Conservation (phyloP, 2,797 vertebrate species). For the Pangasius sanitwongsei region DNA sequence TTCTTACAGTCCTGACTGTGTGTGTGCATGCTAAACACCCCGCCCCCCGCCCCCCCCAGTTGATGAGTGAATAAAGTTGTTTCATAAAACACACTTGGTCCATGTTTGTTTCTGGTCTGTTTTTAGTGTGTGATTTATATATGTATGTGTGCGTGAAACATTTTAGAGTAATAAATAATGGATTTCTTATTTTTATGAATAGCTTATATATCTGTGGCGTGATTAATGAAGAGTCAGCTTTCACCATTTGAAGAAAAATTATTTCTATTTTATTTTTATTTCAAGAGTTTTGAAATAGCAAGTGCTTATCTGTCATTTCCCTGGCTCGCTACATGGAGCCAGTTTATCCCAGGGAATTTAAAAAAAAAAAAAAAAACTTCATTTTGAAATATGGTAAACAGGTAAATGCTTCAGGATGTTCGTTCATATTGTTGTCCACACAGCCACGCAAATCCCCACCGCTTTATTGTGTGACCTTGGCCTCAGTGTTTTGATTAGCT, state of each 20-base stretch:
- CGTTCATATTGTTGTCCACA: neutral
- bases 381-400: neutral
- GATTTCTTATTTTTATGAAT: neutral
- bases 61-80: slow-evolving; percentile 44
- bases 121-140: neutral
- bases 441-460: neutral
- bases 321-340: no score
- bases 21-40: slow-evolving; percentile 18
- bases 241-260: neutral
- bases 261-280: neutral
- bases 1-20: neutral
- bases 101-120: neutral
- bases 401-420: neutral
- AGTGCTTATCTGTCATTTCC: neutral
- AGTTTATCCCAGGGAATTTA: neutral
- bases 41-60: neutral
- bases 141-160: neutral
- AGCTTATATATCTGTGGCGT: neutral
- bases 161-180: neutral
- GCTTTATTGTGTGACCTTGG: neutral
- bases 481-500: neutral
- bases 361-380: neutral
- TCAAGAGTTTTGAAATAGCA: neutral
- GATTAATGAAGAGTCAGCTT: neutral
- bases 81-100: slow-evolving; percentile 1